Conservation (phyloP, 2,888 invertebrate genomes). For the Parnassius mnemosyne region DNA sequence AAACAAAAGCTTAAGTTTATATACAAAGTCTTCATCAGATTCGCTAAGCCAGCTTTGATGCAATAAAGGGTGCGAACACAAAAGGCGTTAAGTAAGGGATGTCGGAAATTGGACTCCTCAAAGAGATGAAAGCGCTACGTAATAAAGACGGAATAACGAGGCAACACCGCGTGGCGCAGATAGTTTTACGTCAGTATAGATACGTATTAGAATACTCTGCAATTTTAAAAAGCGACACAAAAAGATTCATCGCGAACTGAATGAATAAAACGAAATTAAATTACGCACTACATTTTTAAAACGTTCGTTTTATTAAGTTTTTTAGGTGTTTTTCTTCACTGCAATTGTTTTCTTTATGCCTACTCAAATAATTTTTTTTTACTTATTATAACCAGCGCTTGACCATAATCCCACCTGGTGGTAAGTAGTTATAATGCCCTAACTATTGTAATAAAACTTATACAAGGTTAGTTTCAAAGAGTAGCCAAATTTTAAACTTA, state of each 20-base stretch:
- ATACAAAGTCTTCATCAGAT: conserved; percentile 20
- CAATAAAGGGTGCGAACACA: conserved; percentile 21
- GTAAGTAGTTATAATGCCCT: too few species aligned
- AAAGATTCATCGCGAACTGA: conserved; percentile 7
- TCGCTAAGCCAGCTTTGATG: conserved; percentile 16
- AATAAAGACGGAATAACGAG: conserved; percentile 21
- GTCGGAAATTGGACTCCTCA: conserved; percentile 23
- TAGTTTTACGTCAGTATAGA: conserved; percentile 28
- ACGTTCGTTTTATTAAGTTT: not conserved
- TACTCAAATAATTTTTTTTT: too few species aligned
- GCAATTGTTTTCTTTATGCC: too few species aligned
- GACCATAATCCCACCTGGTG: too few species aligned
- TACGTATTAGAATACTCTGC: conserved; percentile 32
- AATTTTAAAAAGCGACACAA: conserved; percentile 35
- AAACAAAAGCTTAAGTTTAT: too few species aligned
- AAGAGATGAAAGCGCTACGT: conserved; percentile 17
- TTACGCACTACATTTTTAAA: conserved; percentile 2
- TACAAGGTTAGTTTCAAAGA: too few species aligned
- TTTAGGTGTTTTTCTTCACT: not conserved
- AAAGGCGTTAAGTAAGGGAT: conserved; percentile 20
- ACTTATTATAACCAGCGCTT: too few species aligned
- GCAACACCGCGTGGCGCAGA: not conserved
- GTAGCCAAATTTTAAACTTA: too few species aligned
- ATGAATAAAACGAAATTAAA: conserved; percentile 2
- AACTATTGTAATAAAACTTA: too few species aligned